Evolutionary conservation across 2,797 vertebrate genomes (phyloP).

Genomic region (Xenopus petersii): DNA sequence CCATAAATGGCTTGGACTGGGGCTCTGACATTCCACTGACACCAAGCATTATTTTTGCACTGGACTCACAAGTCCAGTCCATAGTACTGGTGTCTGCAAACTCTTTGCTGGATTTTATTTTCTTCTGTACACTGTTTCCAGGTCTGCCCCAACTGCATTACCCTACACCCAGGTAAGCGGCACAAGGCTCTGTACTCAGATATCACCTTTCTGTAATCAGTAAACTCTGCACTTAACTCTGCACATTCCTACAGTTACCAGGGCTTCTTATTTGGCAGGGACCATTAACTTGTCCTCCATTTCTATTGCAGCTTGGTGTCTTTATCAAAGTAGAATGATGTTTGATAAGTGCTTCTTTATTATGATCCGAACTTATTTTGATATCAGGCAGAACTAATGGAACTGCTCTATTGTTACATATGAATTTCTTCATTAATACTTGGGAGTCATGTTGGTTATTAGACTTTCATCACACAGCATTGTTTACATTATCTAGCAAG

Average conservation of each 20-base stretch:
- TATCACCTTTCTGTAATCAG: conserved; percentile 10
- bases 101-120: conserved; percentile 66
- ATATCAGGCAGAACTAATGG: too few relatives aligned
- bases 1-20: conserved; percentile 94
- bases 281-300: conserved; percentile 11
- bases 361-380: too few relatives aligned
- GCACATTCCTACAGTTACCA: not conserved
- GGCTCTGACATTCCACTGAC: conserved; percentile 83
- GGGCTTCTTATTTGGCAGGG: conserved; percentile 11
- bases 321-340: too few relatives aligned
- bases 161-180: conserved; percentile 56
- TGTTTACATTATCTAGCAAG: too few relatives aligned
- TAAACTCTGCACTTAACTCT: conserved; percentile 6
- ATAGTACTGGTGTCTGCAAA: conserved; percentile 67
- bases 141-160: conserved; percentile 46
- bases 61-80: conserved; percentile 71
- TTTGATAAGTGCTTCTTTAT: too few relatives aligned
- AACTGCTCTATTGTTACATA: too few relatives aligned
- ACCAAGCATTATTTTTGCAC: conserved; percentile 95
- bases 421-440: too few relatives aligned
- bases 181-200: conserved; percentile 33
- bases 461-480: too few relatives aligned
- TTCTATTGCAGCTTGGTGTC: too few relatives aligned
- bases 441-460: too few relatives aligned
- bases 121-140: conserved; percentile 48